Evolutionary conservation across 92 coral and sea anemone genomes (phyloP).

Genomic region (Palythoa caribaeorum): DNA sequence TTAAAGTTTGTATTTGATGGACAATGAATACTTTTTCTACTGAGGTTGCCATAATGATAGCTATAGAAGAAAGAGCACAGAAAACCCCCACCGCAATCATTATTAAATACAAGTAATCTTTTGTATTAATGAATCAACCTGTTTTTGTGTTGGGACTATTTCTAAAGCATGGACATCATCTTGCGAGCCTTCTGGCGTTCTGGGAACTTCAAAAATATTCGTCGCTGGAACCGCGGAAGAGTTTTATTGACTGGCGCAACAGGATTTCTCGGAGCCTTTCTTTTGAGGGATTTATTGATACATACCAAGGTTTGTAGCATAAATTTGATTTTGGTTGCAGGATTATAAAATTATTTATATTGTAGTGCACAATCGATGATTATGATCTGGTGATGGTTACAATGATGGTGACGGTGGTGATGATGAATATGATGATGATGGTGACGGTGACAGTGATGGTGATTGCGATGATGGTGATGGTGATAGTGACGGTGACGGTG

Average conservation of each 20-base stretch:
- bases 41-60: too few relatives aligned
- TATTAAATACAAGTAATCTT: too few relatives aligned
- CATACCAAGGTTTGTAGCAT: slow-evolving; percentile 72
- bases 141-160: background rate
- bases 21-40: too few relatives aligned
- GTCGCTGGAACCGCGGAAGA: slow-evolving; percentile 93
- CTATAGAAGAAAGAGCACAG: too few relatives aligned
- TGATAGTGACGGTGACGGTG: too few relatives aligned
- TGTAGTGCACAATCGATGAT: background rate
- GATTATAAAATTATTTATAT: background rate
- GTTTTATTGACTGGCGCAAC: slow-evolving; percentile 86
- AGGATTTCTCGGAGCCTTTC: slow-evolving; percentile 80
- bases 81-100: too few relatives aligned
- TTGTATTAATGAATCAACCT: too few relatives aligned
- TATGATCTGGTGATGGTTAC: background rate
- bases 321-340: background rate
- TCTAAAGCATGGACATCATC: slow-evolving; percentile 85
- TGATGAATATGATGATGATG: background rate
- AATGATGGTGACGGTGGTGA: background rate
- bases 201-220: slow-evolving; percentile 85
- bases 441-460: too few relatives aligned
- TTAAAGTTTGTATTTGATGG: too few relatives aligned
- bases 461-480: too few relatives aligned
- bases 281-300: slow-evolving; percentile 80
- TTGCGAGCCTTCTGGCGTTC: slow-evolving; percentile 94